phyloP scores from a whole-genome alignment of 2,113 vertebrate species.

The Hydropotes inermis region DNA sequence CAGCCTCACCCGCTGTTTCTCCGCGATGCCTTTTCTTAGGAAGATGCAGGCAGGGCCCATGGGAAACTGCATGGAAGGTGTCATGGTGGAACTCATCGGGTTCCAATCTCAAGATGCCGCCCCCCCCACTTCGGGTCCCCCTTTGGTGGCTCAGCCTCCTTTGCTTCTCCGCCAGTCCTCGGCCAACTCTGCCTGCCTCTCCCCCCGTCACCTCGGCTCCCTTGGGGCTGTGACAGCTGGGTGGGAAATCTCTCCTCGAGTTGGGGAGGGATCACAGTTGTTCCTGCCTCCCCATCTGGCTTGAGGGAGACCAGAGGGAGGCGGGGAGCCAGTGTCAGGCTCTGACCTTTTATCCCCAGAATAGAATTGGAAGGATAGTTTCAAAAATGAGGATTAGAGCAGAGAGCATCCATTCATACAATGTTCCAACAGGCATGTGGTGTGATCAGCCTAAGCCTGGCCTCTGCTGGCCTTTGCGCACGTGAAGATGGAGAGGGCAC shows the following conservation, averaged over 20 bases:
- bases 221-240: constrained; percentile 26
- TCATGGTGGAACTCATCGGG: not conserved
- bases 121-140: not conserved
- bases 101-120: not conserved
- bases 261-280: not conserved
- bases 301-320: not conserved
- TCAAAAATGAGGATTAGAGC: not conserved
- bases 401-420: not conserved
- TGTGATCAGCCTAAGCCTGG: not conserved
- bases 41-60: constrained; percentile 90
- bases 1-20: constrained; percentile 86
- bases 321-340: not conserved
- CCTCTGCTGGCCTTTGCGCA: not conserved
- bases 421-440: too few species aligned
- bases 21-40: constrained; percentile 87
- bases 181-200: not conserved
- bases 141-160: not conserved
- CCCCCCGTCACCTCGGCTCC: not conserved
- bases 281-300: constrained; percentile 56
- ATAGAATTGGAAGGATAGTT: not conserved
- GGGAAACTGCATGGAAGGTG: constrained; percentile 83
- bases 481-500: rapidly evolving
- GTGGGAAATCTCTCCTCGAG: not conserved
- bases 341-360: constrained; percentile 24
- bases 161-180: not conserved